Evolutionary conservation across 2,888 invertebrate species (phyloP).

Genomic region (Lasioglossum vierecki): DNA sequence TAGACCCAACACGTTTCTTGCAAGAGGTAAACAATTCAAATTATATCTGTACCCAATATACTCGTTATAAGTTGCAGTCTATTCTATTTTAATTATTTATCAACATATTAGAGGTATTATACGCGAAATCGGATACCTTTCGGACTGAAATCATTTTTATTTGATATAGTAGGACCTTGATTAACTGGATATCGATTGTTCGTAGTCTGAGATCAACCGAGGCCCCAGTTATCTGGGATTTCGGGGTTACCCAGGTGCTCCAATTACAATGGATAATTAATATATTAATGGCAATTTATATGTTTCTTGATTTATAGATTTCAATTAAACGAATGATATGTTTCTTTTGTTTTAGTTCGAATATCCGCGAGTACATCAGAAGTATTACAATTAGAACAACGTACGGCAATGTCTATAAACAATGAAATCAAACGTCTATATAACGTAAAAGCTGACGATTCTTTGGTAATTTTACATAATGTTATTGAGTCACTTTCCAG

Average conservation of each 20-base stretch:
- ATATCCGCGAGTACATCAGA: slow-evolving; percentile 66
- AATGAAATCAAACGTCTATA: slow-evolving; percentile 75
- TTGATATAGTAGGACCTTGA: no score
- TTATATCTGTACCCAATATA: neutral
- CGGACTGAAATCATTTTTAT: no score
- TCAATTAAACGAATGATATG: neutral
- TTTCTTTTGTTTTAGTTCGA: slow-evolving; percentile 63
- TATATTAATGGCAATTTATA: neutral
- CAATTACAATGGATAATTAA: neutral
- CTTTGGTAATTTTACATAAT: slow-evolving; percentile 71
- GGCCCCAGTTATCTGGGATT: no score
- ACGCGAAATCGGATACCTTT: no score
- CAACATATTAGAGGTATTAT: no score
- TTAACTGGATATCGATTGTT: no score
- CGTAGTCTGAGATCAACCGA: no score
- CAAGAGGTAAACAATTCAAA: slow-evolving; percentile 64
- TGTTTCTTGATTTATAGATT: neutral
- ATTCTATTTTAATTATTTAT: neutral
- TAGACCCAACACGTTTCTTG: slow-evolving; percentile 70
- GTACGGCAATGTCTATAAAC: slow-evolving; percentile 68
- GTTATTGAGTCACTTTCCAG: slow-evolving; percentile 66
- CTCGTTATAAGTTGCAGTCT: neutral
- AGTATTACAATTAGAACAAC: slow-evolving; percentile 73
- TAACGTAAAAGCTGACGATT: slow-evolving; percentile 69
- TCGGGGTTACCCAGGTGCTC: no score